Evolutionary conservation across 2,113 vertebrate species (phyloP).

Genomic region (Peromyscus maniculatus): DNA sequence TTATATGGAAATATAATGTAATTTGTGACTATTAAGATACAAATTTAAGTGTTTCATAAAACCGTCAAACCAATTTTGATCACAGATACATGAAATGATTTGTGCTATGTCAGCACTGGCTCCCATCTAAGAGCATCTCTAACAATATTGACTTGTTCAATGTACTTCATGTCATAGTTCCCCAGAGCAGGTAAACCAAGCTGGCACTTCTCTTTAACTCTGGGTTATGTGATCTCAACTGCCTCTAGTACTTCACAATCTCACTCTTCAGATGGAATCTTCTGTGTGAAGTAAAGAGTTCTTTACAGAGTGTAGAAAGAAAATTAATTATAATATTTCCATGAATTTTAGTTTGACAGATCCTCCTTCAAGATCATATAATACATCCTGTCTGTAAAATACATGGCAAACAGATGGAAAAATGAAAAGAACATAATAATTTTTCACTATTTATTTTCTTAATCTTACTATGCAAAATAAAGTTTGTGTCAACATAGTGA

Average conservation of each 20-base stretch:
- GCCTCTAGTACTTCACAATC: background rate
- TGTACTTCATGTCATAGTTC: background rate
- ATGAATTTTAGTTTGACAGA: background rate
- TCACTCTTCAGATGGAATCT: slow-evolving; percentile 11
- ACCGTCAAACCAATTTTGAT: slow-evolving; percentile 45
- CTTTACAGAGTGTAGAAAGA: background rate
- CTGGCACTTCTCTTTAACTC: background rate
- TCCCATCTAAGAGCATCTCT: background rate
- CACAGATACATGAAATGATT: background rate
- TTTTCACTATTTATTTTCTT: background rate
- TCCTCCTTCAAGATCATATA: background rate
- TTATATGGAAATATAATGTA: background rate
- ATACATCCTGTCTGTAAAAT: background rate
- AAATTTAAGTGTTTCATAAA: background rate
- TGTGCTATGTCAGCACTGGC: background rate
- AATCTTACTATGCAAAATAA: background rate
- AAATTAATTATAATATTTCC: background rate
- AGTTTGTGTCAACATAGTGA: background rate
- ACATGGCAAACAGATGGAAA: background rate
- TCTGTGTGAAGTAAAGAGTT: background rate
- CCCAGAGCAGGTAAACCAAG: background rate
- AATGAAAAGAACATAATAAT: background rate
- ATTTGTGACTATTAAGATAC: background rate
- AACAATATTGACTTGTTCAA: background rate
- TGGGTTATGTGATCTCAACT: background rate